These are phyloP conservation scores for Tiliacea citrago DNA, from an alignment of 2,888 invertebrate species.

Conservation along the genomic window DNA sequence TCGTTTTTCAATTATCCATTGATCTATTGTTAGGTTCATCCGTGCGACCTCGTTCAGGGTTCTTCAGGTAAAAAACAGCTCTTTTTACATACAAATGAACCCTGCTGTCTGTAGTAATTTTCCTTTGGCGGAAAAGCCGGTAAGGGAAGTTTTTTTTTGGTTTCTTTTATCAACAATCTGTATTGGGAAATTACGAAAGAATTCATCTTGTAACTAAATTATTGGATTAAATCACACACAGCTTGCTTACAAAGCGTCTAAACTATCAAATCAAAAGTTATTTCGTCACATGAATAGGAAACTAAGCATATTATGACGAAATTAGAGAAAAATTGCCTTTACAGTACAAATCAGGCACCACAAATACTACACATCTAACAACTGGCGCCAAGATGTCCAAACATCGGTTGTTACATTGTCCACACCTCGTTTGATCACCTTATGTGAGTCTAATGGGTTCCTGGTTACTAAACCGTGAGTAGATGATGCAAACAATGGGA, in stretches of 20 bases:
- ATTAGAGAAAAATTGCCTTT: background rate
- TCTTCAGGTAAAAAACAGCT: slow-evolving; percentile 56
- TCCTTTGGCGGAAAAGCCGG: slow-evolving; percentile 14
- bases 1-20: slow-evolving; percentile 59
- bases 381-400: slow-evolving; percentile 38
- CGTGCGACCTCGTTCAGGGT: slow-evolving; percentile 48
- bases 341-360: background rate
- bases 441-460: slow-evolving; percentile 69
- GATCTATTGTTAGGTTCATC: slow-evolving; percentile 54
- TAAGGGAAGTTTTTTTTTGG: background rate
- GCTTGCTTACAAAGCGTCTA: no score
- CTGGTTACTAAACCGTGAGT: slow-evolving; percentile 59
- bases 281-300: background rate
- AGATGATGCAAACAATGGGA: slow-evolving; percentile 44
- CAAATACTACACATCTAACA: background rate
- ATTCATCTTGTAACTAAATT: background rate
- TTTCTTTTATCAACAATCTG: background rate
- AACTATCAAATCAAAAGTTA: no score
- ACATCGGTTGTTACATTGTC: slow-evolving; percentile 57
- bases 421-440: slow-evolving; percentile 55
- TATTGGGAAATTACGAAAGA: background rate
- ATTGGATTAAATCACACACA: background rate
- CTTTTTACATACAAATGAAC: slow-evolving; percentile 41
- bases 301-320: background rate
- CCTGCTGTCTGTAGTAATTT: slow-evolving; percentile 23